Evolutionary conservation across 64 coral and sea anemone genomes (phyloP), one percentile per base, ranked within the genome.

Genomic region (Hydrozoanthus tunicans): DNA sequence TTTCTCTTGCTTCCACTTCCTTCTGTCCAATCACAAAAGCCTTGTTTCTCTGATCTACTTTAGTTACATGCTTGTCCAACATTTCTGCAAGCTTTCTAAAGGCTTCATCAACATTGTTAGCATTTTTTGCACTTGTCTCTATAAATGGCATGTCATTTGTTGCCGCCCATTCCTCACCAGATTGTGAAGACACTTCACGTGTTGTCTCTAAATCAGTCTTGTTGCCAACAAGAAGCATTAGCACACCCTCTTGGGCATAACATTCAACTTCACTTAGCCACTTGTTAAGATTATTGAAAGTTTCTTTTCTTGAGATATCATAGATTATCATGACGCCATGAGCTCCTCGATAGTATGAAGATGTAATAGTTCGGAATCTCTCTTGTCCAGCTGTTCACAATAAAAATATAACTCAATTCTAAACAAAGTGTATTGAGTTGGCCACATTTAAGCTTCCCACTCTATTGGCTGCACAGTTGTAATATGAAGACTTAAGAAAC

Each of bases 321-420:
- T 98, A 98, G 64, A 98, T 78, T 72, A 98, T 98, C 96, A 98
- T 98, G 1, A 98, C 96, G 23, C 96, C 96, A 89, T 98, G 96
- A 52, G 96, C 96, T 58, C 96, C 96, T 67, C 96, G 85, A 60
- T 97, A 97, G 27, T 97, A 97, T 79, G 95, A 97, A 3, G 95
- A 97, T 43, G 95, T 97, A 70, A 97, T 97, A 43, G 95, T 97
- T 73, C 79, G 90, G 17, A 97, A 97, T 79, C 95, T 82, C 53
- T 98, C 96, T 86, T 98, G 96, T 5, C 96, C 96, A 92, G 96
- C 93, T 98, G 80, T 69, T 59, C 52, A 78, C 53, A 85, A 80
- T 80, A 76, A 6, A 43, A 43, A 43, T 20, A 43, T 43, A 43
- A 43, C 32, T 43, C 32, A 43, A 43, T 43, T 2, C 32, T 1